Evolutionary conservation across 2,797 vertebrate genomes (phyloP).

Genomic region (Sebastes itinus): DNA sequence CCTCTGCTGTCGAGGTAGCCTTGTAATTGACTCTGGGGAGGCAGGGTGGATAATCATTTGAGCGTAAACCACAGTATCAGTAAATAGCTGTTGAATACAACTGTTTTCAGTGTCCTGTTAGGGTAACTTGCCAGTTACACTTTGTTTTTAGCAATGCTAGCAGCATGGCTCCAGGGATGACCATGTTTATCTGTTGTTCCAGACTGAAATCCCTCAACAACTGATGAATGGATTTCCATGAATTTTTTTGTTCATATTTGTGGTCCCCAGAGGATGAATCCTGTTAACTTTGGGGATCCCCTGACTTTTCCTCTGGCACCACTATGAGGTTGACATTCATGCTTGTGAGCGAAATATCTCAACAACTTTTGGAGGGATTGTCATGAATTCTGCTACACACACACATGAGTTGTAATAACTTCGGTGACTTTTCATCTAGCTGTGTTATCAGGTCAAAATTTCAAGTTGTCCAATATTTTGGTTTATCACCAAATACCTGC

Average conservation of each 20-base stretch:
- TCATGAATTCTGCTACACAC: no score
- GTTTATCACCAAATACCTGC: background rate
- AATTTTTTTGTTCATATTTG: background rate
- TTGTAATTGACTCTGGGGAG: slow-evolving; percentile 72
- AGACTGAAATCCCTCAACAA: background rate
- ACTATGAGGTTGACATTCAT: background rate
- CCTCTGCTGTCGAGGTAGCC: slow-evolving; percentile 76
- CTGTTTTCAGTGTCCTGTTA: slow-evolving; percentile 6
- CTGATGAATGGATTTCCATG: background rate
- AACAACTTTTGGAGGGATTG: background rate
- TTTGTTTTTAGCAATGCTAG: background rate
- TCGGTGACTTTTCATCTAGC: background rate
- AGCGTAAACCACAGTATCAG: slow-evolving; percentile 61
- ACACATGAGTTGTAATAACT: no score
- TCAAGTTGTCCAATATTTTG: background rate
- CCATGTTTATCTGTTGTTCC: background rate
- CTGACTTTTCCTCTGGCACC: background rate
- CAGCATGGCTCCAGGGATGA: background rate
- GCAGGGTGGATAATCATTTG: slow-evolving; percentile 70
- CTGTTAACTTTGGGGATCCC: background rate
- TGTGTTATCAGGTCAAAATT: background rate
- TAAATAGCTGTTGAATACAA: slow-evolving; percentile 56
- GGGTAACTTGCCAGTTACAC: background rate
- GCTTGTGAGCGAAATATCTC: background rate
- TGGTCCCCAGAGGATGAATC: background rate